These are phyloP conservation scores for Hippopotamus amphibius DNA, from an alignment of 2,113 vertebrate genomes.

Conservation along the genomic window DNA sequence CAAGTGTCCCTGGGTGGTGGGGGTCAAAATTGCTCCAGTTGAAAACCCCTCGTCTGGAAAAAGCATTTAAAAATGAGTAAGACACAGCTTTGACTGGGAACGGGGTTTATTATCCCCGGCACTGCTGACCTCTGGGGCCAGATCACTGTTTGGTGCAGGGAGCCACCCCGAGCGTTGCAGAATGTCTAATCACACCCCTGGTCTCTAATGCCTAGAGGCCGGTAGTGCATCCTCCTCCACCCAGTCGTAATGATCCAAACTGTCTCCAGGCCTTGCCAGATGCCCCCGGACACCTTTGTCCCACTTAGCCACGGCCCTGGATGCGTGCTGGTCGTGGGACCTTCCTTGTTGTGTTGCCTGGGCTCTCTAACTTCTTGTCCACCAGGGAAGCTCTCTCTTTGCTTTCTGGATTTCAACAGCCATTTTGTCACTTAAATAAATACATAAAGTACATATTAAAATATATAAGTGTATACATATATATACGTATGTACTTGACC, in stretches of 20 bases:
- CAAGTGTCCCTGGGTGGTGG: not conserved
- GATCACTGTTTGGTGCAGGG: too few species aligned
- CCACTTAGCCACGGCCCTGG: not conserved
- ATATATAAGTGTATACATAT: accelerated
- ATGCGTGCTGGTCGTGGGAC: not conserved
- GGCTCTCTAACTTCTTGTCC: not conserved
- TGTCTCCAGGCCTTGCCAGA: not conserved
- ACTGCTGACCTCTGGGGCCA: accelerated
- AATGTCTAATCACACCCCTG: too few species aligned
- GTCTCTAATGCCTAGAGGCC: not conserved
- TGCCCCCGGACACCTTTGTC: not conserved
- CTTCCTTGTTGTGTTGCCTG: not conserved
- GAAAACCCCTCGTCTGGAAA: not conserved
- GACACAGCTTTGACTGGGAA: accelerated
- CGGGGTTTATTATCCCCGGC: accelerated
- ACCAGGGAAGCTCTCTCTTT: not conserved
- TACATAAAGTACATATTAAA: too few species aligned
- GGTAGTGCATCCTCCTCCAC: not conserved
- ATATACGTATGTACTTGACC: too few species aligned
- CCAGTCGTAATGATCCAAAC: not conserved
- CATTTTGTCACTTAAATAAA: too few species aligned
- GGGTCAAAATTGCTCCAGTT: not conserved
- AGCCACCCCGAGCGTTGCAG: not conserved
- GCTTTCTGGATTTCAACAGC: not conserved
- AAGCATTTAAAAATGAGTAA: not conserved